Evolutionary conservation across 2,888 invertebrate species (phyloP).

Genomic region (Melitaea athalia): DNA sequence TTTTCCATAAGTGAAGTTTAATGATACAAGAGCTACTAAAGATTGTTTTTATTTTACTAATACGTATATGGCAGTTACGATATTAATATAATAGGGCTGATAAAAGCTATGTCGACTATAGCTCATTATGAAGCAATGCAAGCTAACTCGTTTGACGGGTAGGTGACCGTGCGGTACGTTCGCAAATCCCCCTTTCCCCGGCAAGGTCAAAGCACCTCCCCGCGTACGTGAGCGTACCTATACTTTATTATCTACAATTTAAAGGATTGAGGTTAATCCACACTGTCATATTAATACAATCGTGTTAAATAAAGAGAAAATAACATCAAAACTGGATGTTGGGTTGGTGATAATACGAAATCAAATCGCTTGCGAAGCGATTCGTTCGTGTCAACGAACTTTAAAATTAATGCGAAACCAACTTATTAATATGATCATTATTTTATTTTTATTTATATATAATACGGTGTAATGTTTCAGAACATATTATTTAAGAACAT

Average conservation of each 20-base stretch:
- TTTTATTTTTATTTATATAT: no score
- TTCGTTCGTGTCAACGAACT: constrained; percentile 3
- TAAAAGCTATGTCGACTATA: constrained; percentile 34
- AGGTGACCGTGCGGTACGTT: constrained; percentile 61
- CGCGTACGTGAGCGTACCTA: constrained; percentile 18
- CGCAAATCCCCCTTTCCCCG: constrained; percentile 55
- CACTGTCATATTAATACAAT: neutral
- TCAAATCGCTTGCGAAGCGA: neutral
- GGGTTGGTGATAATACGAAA: no score
- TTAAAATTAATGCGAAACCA: neutral
- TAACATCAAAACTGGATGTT: neutral
- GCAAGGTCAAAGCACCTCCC: constrained; percentile 67
- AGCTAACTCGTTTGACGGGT: constrained; percentile 64
- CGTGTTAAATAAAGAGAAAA: neutral
- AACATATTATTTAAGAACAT: neutral
- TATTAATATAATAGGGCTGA: constrained; percentile 32
- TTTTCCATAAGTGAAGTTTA: neutral
- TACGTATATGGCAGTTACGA: constrained; percentile 2
- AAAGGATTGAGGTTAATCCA: neutral
- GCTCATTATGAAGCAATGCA: constrained; percentile 50
- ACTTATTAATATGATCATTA: neutral
- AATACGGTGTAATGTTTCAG: no score
- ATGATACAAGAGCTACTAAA: neutral
- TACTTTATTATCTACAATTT: constrained; percentile 3
- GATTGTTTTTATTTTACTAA: no score